phyloP scores from a whole-genome alignment of 53 echinoderm and acorn worm genomes.

The Echinometra lucunter region DNA sequence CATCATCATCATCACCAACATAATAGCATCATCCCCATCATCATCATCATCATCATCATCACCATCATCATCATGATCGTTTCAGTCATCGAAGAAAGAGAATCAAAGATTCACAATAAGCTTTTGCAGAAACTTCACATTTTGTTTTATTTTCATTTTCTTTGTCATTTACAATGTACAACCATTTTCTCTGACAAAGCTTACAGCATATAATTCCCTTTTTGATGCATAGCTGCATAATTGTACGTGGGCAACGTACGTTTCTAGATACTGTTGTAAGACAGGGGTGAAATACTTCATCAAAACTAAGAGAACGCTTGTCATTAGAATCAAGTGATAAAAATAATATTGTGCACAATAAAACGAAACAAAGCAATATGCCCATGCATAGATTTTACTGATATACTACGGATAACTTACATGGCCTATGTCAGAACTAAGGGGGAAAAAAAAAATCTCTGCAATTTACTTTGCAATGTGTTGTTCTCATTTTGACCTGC shows the following conservation, averaged over 20 bases:
- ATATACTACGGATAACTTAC: not conserved
- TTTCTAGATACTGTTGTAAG: not conserved
- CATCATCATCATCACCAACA: not conserved
- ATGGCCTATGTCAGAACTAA: not conserved
- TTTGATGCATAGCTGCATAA: constrained; percentile 15
- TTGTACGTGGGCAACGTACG: constrained; percentile 19
- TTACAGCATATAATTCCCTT: not conserved
- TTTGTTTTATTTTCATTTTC: not conserved
- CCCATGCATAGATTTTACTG: constrained; percentile 21
- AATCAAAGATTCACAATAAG: not conserved
- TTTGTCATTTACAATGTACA: constrained; percentile 34
- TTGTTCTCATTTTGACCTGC: not conserved
- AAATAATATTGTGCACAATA: not conserved
- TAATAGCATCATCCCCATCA: too few species aligned
- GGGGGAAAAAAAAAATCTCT: not conserved
- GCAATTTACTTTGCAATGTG: too few species aligned
- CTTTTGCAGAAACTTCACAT: constrained; percentile 38
- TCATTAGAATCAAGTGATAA: not conserved
- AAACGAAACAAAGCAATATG: not conserved
- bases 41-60: not conserved
- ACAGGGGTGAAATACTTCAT: not conserved
- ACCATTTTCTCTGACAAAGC: not conserved
- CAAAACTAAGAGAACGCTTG: not conserved
- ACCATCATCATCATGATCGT: constrained; percentile 15
- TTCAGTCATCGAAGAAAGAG: not conserved